Base-by-base conservation (phyloP, 2,113 vertebrate species). In the Ptilorrhoa leucosticta region DNA sequence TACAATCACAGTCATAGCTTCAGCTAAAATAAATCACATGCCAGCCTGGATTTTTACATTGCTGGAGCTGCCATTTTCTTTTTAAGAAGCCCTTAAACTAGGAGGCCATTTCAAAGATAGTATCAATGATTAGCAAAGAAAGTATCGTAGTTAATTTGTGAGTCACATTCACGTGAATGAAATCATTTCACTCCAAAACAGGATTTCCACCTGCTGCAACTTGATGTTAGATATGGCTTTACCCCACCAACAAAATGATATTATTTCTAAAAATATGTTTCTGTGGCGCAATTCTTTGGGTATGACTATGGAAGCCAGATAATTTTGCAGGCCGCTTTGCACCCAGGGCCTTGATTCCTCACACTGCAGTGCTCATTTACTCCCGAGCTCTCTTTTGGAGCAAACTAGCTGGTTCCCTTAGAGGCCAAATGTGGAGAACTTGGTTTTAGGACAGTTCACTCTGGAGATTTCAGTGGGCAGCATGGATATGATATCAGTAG, bases 21-120 rank as follows among this genome's bases (percentile, higher is more conserved):
- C 40, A 80, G 47, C 58, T 88, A 70, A 87, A 93, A 70, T 54
- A 88, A 93, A 90, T 90, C 64, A 37, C n/a, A 68, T 83, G 54
- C 24, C 33, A 73, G 19, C 20, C 66, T 80, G 33, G 31, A 69
- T 76, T 91, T 89, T 82, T 16, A 24, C 24, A 23, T 23, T 85
- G 57, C 63, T 91, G 21, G 57, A 72, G 44, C 35, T 88, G n/a
- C 50, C 24, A 30, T 83, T 95, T 94, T 89, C 51, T 92, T 47
- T 60, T 47, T 68, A 81, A 93, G 75, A 83, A 69, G 33, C 22
- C 24, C 18, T 83, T 93, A 58, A 83, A 83, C 22, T 58, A 60
- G 22, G 40, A 53, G 60, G 21, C 26, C 48, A 45, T 78, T 92
- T 95, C 61, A 78, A 90, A 90, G 76, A 88, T 66, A 73, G 14